These are phyloP conservation scores for Protosalanx chinensis DNA, from an alignment of 2,797 vertebrate genomes.

Conservation along the genomic window DNA sequence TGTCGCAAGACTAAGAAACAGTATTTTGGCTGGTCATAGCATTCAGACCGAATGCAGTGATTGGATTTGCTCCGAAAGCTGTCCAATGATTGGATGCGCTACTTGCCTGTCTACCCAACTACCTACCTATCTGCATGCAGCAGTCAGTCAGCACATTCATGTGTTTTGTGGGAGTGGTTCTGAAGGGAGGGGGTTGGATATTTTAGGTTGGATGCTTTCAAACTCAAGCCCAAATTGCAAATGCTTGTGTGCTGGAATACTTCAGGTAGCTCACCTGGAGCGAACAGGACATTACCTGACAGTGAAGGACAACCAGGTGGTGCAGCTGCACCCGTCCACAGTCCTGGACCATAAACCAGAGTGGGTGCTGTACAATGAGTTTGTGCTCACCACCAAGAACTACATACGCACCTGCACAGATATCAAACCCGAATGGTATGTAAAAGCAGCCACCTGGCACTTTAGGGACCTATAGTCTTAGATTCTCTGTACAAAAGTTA, in stretches of 20 bases:
- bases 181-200: too few species aligned
- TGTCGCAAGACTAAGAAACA: too few species aligned
- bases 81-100: too few species aligned
- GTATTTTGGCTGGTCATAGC: too few species aligned
- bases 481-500: background rate
- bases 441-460: background rate
- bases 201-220: too few species aligned
- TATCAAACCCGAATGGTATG: constrained; percentile 97
- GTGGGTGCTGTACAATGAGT: constrained; percentile 99
- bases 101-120: too few species aligned
- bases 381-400: constrained; percentile 98
- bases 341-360: constrained; percentile 98
- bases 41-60: too few species aligned
- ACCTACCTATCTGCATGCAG: too few species aligned
- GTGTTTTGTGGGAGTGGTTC: too few species aligned
- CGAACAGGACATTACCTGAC: constrained; percentile 97
- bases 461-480: background rate
- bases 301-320: constrained; percentile 98
- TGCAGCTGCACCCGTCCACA: constrained; percentile 96
- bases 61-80: too few species aligned
- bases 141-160: too few species aligned
- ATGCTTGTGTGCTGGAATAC: background rate
- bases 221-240: background rate
- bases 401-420: constrained; percentile 98
- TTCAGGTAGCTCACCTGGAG: constrained; percentile 94